Evolutionary conservation across 2,888 invertebrate genomes (phyloP).

Genomic region (Glyphotaelius pellucidus): DNA sequence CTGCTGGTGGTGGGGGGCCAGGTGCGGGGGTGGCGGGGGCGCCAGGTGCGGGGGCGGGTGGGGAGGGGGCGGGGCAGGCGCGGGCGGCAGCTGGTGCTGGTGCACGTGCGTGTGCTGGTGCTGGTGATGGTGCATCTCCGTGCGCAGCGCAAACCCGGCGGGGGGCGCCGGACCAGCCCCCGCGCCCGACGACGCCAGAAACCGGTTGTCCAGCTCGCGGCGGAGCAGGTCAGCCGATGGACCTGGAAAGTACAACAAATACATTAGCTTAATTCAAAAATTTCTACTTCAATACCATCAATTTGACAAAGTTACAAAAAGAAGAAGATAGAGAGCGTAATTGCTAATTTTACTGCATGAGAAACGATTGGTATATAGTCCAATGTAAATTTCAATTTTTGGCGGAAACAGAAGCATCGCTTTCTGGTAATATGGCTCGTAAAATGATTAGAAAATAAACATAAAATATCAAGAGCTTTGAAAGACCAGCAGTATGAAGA

Average conservation of each 20-base stretch:
- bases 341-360: neutral
- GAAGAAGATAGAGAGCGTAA: neutral
- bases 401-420: neutral
- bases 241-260: slow-evolving; percentile 69
- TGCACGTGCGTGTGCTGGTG: slow-evolving; percentile 95
- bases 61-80: slow-evolving; percentile 78
- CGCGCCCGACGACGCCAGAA: slow-evolving; percentile 89
- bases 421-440: neutral
- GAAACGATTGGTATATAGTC: too few relatives aligned
- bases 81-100: slow-evolving; percentile 86
- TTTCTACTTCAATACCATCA: neutral
- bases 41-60: slow-evolving; percentile 69
- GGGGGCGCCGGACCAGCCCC: slow-evolving; percentile 72
- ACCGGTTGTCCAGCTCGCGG: slow-evolving; percentile 92
- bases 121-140: slow-evolving; percentile 95
- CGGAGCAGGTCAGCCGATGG: slow-evolving; percentile 88
- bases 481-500: too few relatives aligned
- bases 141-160: slow-evolving; percentile 82
- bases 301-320: neutral
- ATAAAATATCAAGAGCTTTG: too few relatives aligned
- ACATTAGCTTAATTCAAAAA: neutral
- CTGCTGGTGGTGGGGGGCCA: slow-evolving; percentile 67
- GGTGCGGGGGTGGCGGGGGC: slow-evolving; percentile 59
- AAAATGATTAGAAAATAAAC: neutral
- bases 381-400: too few relatives aligned